Base-by-base conservation (phyloP, 2,113 vertebrate genomes). In the Plectropomus leopardus region DNA sequence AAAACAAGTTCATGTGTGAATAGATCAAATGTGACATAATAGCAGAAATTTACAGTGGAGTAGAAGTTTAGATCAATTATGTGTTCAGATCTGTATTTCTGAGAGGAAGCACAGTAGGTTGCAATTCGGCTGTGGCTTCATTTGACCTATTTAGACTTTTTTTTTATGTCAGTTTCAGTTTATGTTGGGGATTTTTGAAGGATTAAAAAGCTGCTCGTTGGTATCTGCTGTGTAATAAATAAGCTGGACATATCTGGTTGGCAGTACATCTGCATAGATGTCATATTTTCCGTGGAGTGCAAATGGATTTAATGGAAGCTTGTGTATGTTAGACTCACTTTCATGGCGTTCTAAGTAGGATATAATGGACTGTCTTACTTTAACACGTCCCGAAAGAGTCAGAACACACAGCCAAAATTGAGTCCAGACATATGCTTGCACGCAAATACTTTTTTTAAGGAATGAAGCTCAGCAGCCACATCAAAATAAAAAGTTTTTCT, bases 281-380 rank as follows among this genome's bases (percentile, higher is more conserved):
- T 81, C 76, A 77, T 80, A 40, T 67, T 88, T 86, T 84, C 84
- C 82, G 63, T 55, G 23, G 0, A 47, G 66, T 1, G 0, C 28
- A 59, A 61, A 66, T 68, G 36, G 55, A 57, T 65, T 68, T 71
- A 80, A 74, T 80, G 81, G 74, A 78, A 45, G 42, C 42, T 54
- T 54, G 59, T 74, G 70, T 72, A 71, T 60, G 40, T 71, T 59
- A 44, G 42, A 65, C 68, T 74, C 21, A n/a, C 42, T 72, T 66
- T 80, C 34, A 36, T 48, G 72, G 50, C 21, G 1, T 65, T 40
- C 7, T 40, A 30, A 64, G n/a, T 36, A 55, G 36, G 14, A 42
- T n/a, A 5, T 61, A 55, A 65, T 65, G 80, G 21, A 69, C 40
- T n/a, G 23, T 68, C 19, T 63, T 59, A 21, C 55, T 48, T 51